Percentiles rank a stretch among this genome's conserved stretches.
Conservation (phyloP, 2,888 invertebrate genomes). For the Blera fallax region DNA sequence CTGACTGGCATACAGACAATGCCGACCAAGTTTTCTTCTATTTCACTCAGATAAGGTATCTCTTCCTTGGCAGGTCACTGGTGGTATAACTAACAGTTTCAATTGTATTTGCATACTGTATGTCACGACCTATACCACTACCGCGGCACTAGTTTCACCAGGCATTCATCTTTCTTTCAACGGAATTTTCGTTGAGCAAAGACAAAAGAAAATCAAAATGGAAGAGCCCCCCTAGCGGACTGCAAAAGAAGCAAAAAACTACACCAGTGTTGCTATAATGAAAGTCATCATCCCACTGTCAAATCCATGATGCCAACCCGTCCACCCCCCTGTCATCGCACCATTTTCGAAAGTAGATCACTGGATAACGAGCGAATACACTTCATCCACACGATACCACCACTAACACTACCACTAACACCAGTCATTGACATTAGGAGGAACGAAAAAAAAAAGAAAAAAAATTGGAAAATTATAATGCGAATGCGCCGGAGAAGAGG, state of each 20-base stretch:
- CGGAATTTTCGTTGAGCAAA: conserved; percentile 28
- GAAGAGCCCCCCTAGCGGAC: conserved; percentile 32
- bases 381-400: conserved; percentile 34
- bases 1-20: conserved; percentile 26
- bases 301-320: conserved; percentile 30
- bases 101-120: conserved; percentile 44
- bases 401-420: not conserved
- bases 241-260: conserved; percentile 31
- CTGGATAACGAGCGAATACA: conserved; percentile 65
- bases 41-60: conserved; percentile 28
- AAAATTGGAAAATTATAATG: conserved; percentile 14
- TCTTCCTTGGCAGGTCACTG: conserved; percentile 30
- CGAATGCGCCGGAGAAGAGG: not conserved
- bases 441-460: conserved; percentile 1
- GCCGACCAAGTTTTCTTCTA: conserved; percentile 22
- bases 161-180: conserved; percentile 44
- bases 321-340: conserved; percentile 57
- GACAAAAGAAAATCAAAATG: not conserved
- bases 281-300: conserved; percentile 55
- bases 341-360: conserved; percentile 70
- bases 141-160: not conserved
- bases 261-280: conserved; percentile 37
- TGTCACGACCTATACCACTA: conserved; percentile 43
- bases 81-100: conserved; percentile 6
- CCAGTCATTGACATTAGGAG: conserved; percentile 61